Percentiles rank a stretch among this genome's conserved stretches.
Evolutionary conservation across 2,113 vertebrate genomes (phyloP).

Genomic region (Shinisaurus crocodilurus): DNA sequence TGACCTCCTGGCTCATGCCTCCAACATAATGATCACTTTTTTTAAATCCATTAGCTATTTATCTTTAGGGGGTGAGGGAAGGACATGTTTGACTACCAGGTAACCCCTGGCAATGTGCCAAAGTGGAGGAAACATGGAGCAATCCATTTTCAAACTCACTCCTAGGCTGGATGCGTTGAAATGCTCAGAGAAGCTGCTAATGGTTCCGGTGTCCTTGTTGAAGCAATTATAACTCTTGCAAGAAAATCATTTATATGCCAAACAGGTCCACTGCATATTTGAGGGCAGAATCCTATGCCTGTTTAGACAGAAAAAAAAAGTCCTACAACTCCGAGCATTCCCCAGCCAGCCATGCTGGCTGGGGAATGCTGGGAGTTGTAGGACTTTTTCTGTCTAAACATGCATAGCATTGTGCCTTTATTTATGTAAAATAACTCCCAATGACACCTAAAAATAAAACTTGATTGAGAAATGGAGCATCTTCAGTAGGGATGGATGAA

Average conservation of each 20-base stretch:
- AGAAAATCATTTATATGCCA: not conserved
- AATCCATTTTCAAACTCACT: conserved; percentile 51
- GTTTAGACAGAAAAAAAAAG: too few species aligned
- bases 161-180: conserved; percentile 28
- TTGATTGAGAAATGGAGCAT: conserved; percentile 10
- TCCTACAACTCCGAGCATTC: too few species aligned
- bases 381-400: too few species aligned
- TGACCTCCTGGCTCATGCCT: conserved; percentile 63
- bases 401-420: not conserved
- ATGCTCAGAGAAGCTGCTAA: conserved; percentile 25
- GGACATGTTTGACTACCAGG: conserved; percentile 33
- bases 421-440: conserved; percentile 1
- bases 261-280: not conserved
- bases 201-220: conserved; percentile 25
- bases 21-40: conserved; percentile 49
- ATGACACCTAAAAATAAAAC: conserved; percentile 23
- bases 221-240: conserved; percentile 23
- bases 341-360: too few species aligned
- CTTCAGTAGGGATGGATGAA: not conserved
- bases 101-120: conserved; percentile 57
- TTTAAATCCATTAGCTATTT: conserved; percentile 39
- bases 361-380: too few species aligned
- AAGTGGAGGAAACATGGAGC: conserved; percentile 32
- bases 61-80: not conserved
- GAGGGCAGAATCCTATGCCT: too few species aligned